Evolutionary conservation across 37 sponge, comb jelly and placozoan species (phyloP), one percentile per base, ranked within the genome.

Genomic region (Axinella damicornis): DNA sequence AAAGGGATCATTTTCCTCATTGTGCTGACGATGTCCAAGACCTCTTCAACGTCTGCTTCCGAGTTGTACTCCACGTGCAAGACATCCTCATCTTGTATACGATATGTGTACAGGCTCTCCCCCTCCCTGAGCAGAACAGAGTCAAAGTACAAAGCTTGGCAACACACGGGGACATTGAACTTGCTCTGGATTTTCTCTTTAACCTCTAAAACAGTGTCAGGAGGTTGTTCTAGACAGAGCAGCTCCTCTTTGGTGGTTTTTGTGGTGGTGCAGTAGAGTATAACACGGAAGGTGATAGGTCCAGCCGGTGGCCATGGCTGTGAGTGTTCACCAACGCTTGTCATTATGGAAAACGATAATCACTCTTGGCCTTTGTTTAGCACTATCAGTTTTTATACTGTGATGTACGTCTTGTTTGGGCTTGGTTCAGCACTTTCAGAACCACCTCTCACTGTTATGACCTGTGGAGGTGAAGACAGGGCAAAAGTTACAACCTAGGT

Each of bases 151-250:
- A 83, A 19, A 20, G 17, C 34, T 33, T 83, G 83, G 27, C 57
- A 68, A 17, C 73, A 83, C n/a, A 4, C 53, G 16, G 83, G 83
- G 36, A 83, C 56, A 22, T 34, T 35, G 14, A 69, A 73, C 27
- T 83, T 46, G 57, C 35, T n/a, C 74, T 83, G 52, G n/a, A 83
- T 62, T 19, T 34, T 2, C 32, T 73, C 34, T 20, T 73, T 72
- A 15, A 81, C 25, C n/a, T 69, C 82, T 18, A 71, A 55, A 69
- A 68, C 39, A 14, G 82, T 81, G 5, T 32, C 27, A 0, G 82
- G 82, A 55, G 9, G 34, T 21, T 35, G 38, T 21, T 15, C 33
- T 16, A 79, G 27, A 0, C 11, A 13, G 6, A 66, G 67, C 4
- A 32, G 18, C 30, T 2, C 0, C 25, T 28, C 53, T 18, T 28